phyloP scores from a whole-genome alignment of 2,113 vertebrate species.

The Furnarius figulus region DNA sequence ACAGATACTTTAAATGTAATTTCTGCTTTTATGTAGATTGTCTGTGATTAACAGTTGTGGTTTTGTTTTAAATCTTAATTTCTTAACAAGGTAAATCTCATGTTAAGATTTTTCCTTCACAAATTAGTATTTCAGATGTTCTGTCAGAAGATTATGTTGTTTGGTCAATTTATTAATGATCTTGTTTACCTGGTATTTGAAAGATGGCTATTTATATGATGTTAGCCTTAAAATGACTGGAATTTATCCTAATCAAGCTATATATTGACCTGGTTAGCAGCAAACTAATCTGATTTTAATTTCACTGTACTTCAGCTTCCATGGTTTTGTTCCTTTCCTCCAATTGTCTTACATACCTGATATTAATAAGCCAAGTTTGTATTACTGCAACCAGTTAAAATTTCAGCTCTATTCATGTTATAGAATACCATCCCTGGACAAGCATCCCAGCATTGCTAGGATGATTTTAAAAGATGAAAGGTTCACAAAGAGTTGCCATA shows the following conservation, averaged over 20 bases:
- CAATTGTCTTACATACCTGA: neutral
- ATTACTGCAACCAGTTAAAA: conserved; percentile 7
- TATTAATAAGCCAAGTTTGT: neutral
- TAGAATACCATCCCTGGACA: neutral
- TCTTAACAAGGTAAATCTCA: conserved; percentile 34
- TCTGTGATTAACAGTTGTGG: neutral
- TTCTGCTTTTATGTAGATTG: neutral
- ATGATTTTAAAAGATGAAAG: neutral
- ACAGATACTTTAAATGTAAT: conserved; percentile 14
- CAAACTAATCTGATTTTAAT: conserved; percentile 43
- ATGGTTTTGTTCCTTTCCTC: conserved; percentile 10
- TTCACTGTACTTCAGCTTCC: neutral
- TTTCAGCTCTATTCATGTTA: neutral
- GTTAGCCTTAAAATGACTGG: conserved; percentile 30
- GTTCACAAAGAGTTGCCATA: neutral
- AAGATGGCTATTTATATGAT: conserved; percentile 19
- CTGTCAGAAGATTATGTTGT: conserved; percentile 23
- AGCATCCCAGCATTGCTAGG: neutral
- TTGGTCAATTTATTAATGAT: conserved; percentile 7
- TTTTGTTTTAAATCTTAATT: conserved; percentile 31
- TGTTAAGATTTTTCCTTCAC: conserved; percentile 11
- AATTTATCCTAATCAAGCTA: conserved; percentile 14
- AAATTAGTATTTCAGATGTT: conserved; percentile 9
- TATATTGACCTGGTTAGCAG: conserved; percentile 22
- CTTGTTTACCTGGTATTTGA: conserved; percentile 21